phyloP scores from a whole-genome alignment of 2,113 vertebrate species.

The Tricholaema leucomelas region DNA sequence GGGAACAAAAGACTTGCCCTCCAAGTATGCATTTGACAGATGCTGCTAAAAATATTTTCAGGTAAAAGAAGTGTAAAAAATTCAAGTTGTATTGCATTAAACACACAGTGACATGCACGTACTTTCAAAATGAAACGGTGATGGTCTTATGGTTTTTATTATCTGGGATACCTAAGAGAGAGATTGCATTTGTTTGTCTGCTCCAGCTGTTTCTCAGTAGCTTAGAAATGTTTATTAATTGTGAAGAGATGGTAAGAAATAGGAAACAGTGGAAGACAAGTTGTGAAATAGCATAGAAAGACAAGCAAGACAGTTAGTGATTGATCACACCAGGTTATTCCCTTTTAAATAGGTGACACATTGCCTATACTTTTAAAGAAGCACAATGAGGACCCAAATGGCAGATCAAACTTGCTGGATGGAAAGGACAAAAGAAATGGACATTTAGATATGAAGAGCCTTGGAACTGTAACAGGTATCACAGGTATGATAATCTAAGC shows the following conservation, averaged over 20 bases:
- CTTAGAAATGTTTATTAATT: not conserved
- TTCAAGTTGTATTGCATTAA: not conserved
- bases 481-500: not conserved
- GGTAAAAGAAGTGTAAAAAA: not conserved
- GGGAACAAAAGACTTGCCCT: constrained; percentile 41
- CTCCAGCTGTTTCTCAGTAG: not conserved
- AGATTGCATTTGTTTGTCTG: not conserved
- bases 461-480: not conserved
- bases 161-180: not conserved
- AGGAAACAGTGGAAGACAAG: not conserved
- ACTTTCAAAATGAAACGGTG: not conserved
- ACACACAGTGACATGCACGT: not conserved
- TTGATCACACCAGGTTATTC: not conserved
- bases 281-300: not conserved
- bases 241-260: not conserved
- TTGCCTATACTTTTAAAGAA: not conserved
- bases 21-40: constrained; percentile 35
- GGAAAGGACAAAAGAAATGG: not conserved
- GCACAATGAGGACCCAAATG: not conserved
- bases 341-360: not conserved
- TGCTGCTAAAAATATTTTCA: constrained; percentile 43
- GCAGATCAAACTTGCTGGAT: not conserved
- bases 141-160: not conserved
- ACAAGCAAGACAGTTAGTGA: not conserved
- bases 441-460: not conserved